Evolutionary conservation across 1,140 invertebrate species (phyloP).

Genomic region (Leucophenga varia): DNA sequence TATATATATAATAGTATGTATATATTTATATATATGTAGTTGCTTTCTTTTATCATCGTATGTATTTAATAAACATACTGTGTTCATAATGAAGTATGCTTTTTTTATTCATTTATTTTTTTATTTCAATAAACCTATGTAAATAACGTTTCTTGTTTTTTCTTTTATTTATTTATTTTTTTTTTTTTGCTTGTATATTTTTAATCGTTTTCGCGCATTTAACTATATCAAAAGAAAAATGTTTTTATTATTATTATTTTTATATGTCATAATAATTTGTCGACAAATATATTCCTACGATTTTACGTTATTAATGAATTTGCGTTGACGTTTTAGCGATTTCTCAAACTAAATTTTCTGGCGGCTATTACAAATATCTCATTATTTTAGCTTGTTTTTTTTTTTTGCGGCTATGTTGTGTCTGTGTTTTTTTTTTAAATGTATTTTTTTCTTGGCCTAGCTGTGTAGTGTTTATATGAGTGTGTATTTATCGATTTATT

Average conservation of each 20-base stretch:
- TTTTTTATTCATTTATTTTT: conserved; percentile 38
- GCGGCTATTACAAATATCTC: too few species aligned
- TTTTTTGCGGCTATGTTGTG: conserved; percentile 9
- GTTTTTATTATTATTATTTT: conserved; percentile 27
- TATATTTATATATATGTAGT: conserved; percentile 51
- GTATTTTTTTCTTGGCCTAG: too few species aligned
- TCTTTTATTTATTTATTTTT: not conserved
- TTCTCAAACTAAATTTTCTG: too few species aligned
- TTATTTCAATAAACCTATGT: conserved; percentile 53
- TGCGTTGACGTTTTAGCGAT: conserved; percentile 25
- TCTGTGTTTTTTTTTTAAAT: conserved; percentile 24
- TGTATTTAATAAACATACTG: too few species aligned
- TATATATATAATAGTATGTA: conserved; percentile 52
- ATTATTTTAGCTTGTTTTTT: conserved; percentile 11
- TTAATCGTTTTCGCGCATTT: conserved; percentile 36
- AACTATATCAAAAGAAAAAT: conserved; percentile 53
- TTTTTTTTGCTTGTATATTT: not conserved
- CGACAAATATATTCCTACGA: too few species aligned
- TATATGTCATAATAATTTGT: not conserved
- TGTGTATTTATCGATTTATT: conserved; percentile 23
- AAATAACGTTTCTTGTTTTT: conserved; percentile 23
- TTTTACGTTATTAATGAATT: too few species aligned
- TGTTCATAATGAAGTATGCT: conserved; percentile 40
- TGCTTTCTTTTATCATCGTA: conserved; percentile 28
- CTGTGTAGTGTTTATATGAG: conserved; percentile 15